Conservation (phyloP, 2,113 vertebrate species). For the Leuciscus idus region DNA sequence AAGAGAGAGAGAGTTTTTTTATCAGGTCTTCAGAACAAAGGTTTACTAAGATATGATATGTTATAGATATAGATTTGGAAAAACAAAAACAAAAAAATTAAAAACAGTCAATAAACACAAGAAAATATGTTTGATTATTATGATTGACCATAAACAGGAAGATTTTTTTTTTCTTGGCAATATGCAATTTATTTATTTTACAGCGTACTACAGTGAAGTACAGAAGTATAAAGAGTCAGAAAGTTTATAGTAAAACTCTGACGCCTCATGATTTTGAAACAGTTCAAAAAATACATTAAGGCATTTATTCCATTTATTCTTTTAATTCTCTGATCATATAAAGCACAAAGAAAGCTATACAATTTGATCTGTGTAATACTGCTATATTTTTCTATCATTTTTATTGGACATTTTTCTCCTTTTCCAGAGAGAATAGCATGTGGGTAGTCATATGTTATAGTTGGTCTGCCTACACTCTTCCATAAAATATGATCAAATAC, state of each 20-base stretch:
- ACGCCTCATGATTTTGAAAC: not conserved
- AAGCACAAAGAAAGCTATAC: constrained; percentile 27
- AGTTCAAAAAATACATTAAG: not conserved
- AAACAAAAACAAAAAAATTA: too few relatives aligned
- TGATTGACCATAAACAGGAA: too few relatives aligned
- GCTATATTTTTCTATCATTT: not conserved
- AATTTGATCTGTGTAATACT: not conserved
- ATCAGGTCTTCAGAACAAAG: too few relatives aligned
- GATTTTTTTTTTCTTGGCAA: too few relatives aligned
- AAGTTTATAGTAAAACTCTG: not conserved
- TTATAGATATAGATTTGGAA: too few relatives aligned
- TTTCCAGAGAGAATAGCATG: not conserved
- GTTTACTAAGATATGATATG: too few relatives aligned
- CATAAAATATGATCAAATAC: constrained; percentile 33
- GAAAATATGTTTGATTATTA: too few relatives aligned
- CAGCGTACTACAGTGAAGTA: not conserved
- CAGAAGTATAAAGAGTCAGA: not conserved
- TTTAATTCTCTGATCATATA: constrained; percentile 2
- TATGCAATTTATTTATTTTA: not conserved
- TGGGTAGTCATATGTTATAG: not conserved
- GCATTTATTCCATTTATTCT: not conserved
- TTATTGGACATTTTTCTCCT: not conserved
- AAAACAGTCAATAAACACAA: too few relatives aligned
- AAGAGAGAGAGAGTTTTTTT: too few relatives aligned
- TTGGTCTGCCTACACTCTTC: constrained; percentile 16